phyloP scores from a whole-genome alignment of 2,797 vertebrate species.

The Poeciliopsis infans region DNA sequence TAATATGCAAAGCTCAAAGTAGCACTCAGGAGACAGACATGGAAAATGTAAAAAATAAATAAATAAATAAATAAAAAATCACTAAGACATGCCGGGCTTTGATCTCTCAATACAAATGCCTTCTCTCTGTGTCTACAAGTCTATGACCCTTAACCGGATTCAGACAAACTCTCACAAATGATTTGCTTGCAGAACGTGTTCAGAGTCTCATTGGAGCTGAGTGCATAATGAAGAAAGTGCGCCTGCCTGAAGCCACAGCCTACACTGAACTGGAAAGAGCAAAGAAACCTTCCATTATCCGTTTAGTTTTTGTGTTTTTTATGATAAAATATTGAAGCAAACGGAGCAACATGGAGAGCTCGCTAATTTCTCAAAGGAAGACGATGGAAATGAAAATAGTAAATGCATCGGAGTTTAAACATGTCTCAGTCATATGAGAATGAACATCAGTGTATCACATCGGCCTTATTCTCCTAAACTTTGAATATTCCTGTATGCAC shows the following conservation, averaged over 20 bases:
- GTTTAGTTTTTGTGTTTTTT: constrained; percentile 53
- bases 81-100: constrained; percentile 62
- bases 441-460: constrained; percentile 3
- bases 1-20: constrained; percentile 39
- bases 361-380: constrained; percentile 47
- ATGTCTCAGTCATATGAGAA: constrained; percentile 17
- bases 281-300: constrained; percentile 39
- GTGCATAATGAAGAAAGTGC: constrained; percentile 49
- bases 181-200: constrained; percentile 52
- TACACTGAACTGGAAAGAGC: constrained; percentile 30
- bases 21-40: constrained; percentile 26
- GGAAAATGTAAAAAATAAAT: constrained; percentile 41
- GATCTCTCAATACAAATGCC: constrained; percentile 67
- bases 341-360: constrained; percentile 34
- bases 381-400: constrained; percentile 23
- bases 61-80: neutral
- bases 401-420: constrained; percentile 53
- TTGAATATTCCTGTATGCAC: neutral
- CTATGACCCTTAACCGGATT: constrained; percentile 61
- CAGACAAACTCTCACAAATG: constrained; percentile 32
- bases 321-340: constrained; percentile 40
- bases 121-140: constrained; percentile 51
- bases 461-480: constrained; percentile 10
- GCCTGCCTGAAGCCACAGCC: constrained; percentile 57
- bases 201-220: constrained; percentile 59